These are phyloP conservation scores for Microplitis deprimator DNA, from an alignment of 2,888 invertebrate genomes.

Conservation along the genomic window DNA sequence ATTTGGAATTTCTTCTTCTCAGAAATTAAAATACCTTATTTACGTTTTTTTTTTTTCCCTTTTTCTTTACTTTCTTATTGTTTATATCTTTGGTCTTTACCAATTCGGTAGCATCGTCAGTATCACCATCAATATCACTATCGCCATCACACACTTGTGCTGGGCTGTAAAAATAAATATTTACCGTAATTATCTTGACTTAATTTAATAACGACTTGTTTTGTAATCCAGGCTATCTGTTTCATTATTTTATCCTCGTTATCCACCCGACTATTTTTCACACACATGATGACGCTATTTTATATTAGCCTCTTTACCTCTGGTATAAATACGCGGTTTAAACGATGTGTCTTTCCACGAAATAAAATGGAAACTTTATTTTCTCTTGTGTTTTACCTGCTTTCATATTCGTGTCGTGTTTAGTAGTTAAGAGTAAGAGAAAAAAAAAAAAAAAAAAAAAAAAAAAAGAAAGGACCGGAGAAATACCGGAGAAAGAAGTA, in stretches of 20 bases:
- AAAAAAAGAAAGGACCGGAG: constrained; percentile 22
- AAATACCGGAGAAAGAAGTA: constrained; percentile 37
- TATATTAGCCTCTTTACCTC: background rate
- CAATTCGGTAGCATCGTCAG: background rate
- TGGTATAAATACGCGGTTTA: too few relatives aligned
- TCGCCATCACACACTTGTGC: background rate
- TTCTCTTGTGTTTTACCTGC: constrained; percentile 57
- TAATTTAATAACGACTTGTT: too few relatives aligned
- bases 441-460: constrained; percentile 37
- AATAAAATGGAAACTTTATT: constrained; percentile 65
- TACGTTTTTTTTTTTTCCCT: background rate
- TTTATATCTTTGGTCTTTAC: background rate
- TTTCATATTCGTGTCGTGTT: constrained; percentile 61
- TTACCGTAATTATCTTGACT: constrained; percentile 2
- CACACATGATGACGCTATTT: background rate
- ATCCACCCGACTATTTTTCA: background rate
- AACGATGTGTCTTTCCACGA: constrained; percentile 36
- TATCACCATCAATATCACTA: background rate
- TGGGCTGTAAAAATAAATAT: background rate
- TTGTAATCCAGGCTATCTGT: background rate
- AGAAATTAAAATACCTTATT: constrained; percentile 33
- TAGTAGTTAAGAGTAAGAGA: constrained; percentile 49
- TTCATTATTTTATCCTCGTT: background rate
- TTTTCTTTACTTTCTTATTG: background rate
- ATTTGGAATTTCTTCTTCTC: constrained; percentile 19